Conservation (phyloP, 2,113 vertebrate genomes). For the Pavo muticus region DNA sequence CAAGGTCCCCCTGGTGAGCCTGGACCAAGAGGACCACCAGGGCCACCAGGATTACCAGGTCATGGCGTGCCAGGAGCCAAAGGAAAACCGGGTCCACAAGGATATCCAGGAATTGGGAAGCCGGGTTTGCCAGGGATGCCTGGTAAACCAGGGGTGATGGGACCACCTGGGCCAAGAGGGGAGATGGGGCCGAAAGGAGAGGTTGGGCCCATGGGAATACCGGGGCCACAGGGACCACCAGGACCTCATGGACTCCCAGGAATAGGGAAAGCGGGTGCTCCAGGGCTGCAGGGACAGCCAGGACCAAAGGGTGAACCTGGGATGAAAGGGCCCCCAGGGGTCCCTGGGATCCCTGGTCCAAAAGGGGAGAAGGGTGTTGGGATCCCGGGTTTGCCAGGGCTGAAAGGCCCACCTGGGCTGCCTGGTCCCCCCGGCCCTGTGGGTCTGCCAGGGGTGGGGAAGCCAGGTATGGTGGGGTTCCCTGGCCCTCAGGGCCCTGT, state of each 20-base stretch:
- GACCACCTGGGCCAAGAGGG: constrained; percentile 88
- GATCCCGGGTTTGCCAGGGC: constrained; percentile 88
- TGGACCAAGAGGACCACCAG: constrained; percentile 88
- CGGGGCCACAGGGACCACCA: constrained; percentile 87
- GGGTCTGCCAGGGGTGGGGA: constrained; percentile 91
- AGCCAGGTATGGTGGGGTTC: constrained; percentile 90
- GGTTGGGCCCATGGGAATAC: constrained; percentile 86
- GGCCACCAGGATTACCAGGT: constrained; percentile 87
- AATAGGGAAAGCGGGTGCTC: constrained; percentile 89
- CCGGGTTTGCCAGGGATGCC: constrained; percentile 91
- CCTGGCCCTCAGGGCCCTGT: constrained; percentile 88
- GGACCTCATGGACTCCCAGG: constrained; percentile 91
- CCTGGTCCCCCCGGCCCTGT: constrained; percentile 88
- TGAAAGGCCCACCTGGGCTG: constrained; percentile 89
- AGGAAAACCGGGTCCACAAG: constrained; percentile 89
- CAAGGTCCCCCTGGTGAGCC: constrained; percentile 89
- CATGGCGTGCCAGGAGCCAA: constrained; percentile 85
- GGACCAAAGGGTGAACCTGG: constrained; percentile 92
- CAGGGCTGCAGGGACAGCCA: constrained; percentile 90
- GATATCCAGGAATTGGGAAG: constrained; percentile 91
- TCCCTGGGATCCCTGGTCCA: constrained; percentile 89
- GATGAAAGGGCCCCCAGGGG: constrained; percentile 91
- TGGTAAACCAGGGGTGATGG: constrained; percentile 90
- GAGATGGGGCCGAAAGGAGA: constrained; percentile 90
- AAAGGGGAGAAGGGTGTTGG: constrained; percentile 95